Conservation (phyloP, 2,797 vertebrate species). For the Spinibarbus caldwelli region DNA sequence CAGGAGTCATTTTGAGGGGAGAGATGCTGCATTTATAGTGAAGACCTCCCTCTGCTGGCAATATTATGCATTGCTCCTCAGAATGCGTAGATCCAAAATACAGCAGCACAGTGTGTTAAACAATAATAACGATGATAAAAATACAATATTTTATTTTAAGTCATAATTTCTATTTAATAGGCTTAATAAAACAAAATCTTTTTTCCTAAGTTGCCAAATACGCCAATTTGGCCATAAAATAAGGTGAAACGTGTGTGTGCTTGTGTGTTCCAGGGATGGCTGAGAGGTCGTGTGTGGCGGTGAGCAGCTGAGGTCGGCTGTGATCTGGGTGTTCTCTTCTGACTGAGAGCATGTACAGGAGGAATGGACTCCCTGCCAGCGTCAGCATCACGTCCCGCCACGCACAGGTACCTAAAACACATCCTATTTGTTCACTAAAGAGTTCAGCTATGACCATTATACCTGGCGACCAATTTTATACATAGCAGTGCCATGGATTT, state of each 20-base stretch:
- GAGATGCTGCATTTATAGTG: constrained; percentile 1
- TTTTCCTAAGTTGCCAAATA: no score
- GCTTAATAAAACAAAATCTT: background rate
- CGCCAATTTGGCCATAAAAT: no score
- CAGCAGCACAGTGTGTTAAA: background rate
- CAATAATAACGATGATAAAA: background rate
- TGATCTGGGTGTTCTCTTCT: constrained; percentile 61
- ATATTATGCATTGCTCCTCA: background rate
- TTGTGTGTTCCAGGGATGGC: constrained; percentile 53
- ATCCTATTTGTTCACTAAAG: background rate
- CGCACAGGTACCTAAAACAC: constrained; percentile 84
- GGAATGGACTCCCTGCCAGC: constrained; percentile 92
- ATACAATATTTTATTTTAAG: background rate
- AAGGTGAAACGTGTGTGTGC: background rate
- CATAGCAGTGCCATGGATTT: background rate
- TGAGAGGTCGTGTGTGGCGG: constrained; percentile 47
- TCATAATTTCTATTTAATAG: background rate
- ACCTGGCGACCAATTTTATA: background rate
- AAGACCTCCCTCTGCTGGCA: constrained; percentile 53
- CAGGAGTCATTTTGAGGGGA: background rate
- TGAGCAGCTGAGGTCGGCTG: constrained; percentile 58
- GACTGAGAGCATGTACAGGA: constrained; percentile 93
- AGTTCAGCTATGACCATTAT: background rate
- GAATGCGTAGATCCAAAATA: background rate
- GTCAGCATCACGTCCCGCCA: constrained; percentile 89